These are phyloP conservation scores for Brenthis ino DNA, from an alignment of 2,888 invertebrate genomes.

Conservation along the genomic window DNA sequence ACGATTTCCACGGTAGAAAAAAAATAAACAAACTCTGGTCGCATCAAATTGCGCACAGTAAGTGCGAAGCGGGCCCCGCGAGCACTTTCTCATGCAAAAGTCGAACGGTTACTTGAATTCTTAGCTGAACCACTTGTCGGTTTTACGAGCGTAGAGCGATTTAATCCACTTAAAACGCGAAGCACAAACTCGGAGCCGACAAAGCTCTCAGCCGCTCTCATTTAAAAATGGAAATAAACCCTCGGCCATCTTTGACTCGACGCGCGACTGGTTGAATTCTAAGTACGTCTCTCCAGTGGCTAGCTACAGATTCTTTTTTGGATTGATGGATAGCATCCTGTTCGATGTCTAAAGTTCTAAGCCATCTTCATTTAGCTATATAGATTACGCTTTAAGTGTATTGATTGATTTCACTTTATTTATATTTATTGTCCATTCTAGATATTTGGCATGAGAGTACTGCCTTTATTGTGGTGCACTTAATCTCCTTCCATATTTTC, in stretches of 20 bases:
- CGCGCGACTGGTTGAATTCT: slow-evolving; percentile 73
- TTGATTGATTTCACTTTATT: slow-evolving; percentile 22
- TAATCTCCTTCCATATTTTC: slow-evolving; percentile 19
- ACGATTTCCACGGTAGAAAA: slow-evolving; percentile 52
- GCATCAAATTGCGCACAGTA: slow-evolving; percentile 67
- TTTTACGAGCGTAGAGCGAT: slow-evolving; percentile 82
- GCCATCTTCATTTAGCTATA: slow-evolving; percentile 35
- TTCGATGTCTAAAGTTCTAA: slow-evolving; percentile 31
- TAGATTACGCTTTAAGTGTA: slow-evolving; percentile 17
- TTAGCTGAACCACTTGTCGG: slow-evolving; percentile 80
- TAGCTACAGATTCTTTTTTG: slow-evolving; percentile 64
- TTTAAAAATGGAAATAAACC: slow-evolving; percentile 83
- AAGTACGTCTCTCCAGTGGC: slow-evolving; percentile 70
- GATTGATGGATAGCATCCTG: slow-evolving; percentile 52
- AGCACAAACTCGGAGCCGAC: slow-evolving; percentile 81
- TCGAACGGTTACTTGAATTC: slow-evolving; percentile 82
- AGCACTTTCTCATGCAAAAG: slow-evolving; percentile 82
- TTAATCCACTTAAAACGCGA: slow-evolving; percentile 83
- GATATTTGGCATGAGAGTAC: slow-evolving; percentile 13
- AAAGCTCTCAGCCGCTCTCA: slow-evolving; percentile 82
- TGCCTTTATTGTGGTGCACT: slow-evolving; percentile 21
- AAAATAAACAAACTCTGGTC: slow-evolving; percentile 68
- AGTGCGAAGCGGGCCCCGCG: slow-evolving; percentile 70
- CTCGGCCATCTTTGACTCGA: slow-evolving; percentile 79
- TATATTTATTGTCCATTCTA: slow-evolving; percentile 20